phyloP scores from a whole-genome alignment of 2,113 vertebrate species.

The Lepus europaeus region DNA sequence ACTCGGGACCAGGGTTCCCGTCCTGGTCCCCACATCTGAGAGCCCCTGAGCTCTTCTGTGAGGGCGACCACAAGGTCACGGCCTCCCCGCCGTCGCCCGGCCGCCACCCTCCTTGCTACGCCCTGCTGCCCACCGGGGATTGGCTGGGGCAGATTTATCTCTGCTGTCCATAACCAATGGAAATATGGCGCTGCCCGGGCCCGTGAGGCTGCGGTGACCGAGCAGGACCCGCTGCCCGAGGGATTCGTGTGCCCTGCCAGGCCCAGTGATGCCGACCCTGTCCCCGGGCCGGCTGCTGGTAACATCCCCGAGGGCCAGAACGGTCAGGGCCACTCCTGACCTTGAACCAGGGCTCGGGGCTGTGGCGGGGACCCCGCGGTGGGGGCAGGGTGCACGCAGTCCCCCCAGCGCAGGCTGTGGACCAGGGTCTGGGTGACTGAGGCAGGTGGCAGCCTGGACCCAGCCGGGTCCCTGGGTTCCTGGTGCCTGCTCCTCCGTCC shows the following conservation, averaged over 20 bases:
- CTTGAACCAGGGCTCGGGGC: background rate
- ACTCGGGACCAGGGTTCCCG: no score
- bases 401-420: no score
- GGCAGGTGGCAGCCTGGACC: background rate
- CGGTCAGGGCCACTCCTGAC: background rate
- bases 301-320: conserved; percentile 27
- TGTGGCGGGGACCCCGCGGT: rapidly evolving
- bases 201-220: conserved; percentile 93
- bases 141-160: conserved; percentile 93
- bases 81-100: background rate
- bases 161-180: conserved; percentile 92
- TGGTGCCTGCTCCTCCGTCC: no score
- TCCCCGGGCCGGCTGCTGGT: conserved; percentile 85
- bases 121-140: conserved; percentile 88
- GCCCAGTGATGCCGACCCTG: conserved; percentile 90
- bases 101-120: background rate
- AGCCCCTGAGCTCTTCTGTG: rapidly evolving
- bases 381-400: rapidly evolving
- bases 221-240: conserved; percentile 90
- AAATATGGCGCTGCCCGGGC: conserved; percentile 85
- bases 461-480: no score
- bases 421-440: rapidly evolving
- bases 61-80: rapidly evolving
- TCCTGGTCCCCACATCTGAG: no score
- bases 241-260: conserved; percentile 92